phyloP scores from a whole-genome alignment of 2,888 invertebrate species.

The Entomobrya proxima region DNA sequence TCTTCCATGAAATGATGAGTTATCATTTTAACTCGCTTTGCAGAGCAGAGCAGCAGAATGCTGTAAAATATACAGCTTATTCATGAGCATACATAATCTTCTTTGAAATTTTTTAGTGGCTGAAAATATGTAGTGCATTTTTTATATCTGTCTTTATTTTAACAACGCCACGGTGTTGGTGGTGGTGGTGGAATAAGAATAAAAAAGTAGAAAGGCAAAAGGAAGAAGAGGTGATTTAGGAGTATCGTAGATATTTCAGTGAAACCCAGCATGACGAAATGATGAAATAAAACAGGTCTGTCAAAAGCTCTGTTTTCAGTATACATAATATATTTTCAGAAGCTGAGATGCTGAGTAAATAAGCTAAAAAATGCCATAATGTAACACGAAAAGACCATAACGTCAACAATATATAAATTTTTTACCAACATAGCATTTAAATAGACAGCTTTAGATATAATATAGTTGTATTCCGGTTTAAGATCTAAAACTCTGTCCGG shows the following conservation, averaged over 20 bases:
- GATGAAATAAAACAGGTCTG: constrained; percentile 67
- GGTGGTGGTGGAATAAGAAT: too few relatives aligned
- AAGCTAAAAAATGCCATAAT: not conserved
- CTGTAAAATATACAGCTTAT: not conserved
- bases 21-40: constrained; percentile 62
- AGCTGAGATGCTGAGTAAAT: not conserved
- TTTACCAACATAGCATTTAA: not conserved
- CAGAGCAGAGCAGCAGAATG: not conserved
- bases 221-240: not conserved
- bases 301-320: constrained; percentile 39
- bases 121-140: too few relatives aligned
- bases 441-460: not conserved
- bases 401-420: not conserved
- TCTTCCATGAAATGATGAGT: constrained; percentile 60
- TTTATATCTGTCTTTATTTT: too few relatives aligned
- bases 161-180: not conserved
- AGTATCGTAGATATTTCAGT: constrained; percentile 48
- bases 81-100: constrained; percentile 55
- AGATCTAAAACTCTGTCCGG: too few relatives aligned
- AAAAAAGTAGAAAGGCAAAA: constrained; percentile 4
- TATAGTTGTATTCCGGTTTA: too few relatives aligned
- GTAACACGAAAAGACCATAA: not conserved
- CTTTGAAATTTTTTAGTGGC: not conserved
- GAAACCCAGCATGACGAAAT: constrained; percentile 60
- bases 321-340: constrained; percentile 27